Conservation (phyloP, 2,888 invertebrate genomes). For the Harpalus rufipes region DNA sequence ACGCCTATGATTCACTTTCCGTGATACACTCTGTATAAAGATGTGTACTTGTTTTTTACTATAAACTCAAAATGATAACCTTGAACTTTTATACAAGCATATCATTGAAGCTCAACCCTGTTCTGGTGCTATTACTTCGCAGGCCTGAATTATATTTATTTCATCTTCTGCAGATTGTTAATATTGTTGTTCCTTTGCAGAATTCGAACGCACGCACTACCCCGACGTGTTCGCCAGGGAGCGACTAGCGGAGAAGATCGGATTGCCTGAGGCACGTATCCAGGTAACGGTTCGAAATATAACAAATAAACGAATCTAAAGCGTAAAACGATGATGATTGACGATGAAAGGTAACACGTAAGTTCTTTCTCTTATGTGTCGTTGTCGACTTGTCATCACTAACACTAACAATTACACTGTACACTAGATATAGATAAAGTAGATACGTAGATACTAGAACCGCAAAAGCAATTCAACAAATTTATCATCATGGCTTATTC, state of each 20-base stretch:
- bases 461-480: background rate
- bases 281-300: constrained; percentile 87
- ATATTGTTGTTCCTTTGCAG: constrained; percentile 79
- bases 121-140: too few species aligned
- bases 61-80: too few species aligned
- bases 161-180: background rate
- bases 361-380: constrained; percentile 57
- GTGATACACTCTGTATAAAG: too few species aligned
- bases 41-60: too few species aligned
- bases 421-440: background rate
- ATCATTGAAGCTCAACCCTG: too few species aligned
- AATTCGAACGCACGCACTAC: constrained; percentile 98
- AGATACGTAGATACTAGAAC: background rate
- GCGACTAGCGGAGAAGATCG: constrained; percentile 97
- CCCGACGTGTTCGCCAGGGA: constrained; percentile 98
- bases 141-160: background rate
- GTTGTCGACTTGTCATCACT: constrained; percentile 56
- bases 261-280: constrained; percentile 99
- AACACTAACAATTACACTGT: background rate
- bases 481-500: too few species aligned
- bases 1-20: too few species aligned
- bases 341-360: constrained; percentile 50
- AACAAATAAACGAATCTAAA: constrained; percentile 64
- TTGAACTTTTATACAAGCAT: too few species aligned
- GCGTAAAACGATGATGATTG: constrained; percentile 58